Base-by-base conservation (phyloP, 1,140 invertebrate species). In the Drosophila arizonae region DNA sequence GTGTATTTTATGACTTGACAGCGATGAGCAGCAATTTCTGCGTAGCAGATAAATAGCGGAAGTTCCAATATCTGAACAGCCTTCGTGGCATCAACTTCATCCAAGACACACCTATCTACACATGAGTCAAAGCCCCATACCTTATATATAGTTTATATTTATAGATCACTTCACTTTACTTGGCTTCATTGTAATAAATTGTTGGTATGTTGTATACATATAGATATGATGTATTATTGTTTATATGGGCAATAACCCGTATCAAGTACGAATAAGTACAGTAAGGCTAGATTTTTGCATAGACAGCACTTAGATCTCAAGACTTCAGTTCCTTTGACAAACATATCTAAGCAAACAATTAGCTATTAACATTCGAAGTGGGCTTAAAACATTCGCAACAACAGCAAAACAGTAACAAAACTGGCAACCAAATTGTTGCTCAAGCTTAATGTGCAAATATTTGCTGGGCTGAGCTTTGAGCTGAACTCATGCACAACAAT, bases 281-380 rank as follows among this genome's bases (percentile, higher is more conserved):
- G 66, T 71, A 76, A 70, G 75, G 76, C 73, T 72, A 70, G 57
- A 50, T 50, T 48, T 76, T 82, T 55, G 67, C 76, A 68, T 33
- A 50, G 45, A 43, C 36, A 43, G 30, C 24, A 72, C 68, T 73
- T 58, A 70, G 43, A 36, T 51, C 68, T 55, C 60, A 62, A 76
- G 60, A 58, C 46, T 61, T 72, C 62, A 61, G 41, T 71, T 71
- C 66, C 46, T 66, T 50, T 72, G 33, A 55, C 58, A 75, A 74
- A 86, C 62, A 75, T 76, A 76, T 68, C 71, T 64, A 56, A 54
- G 41, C 72, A 86, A 86, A 86, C 82, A 86, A 87, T 86, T 87
- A 81, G 82, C 79, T 87, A 87, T 87, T 87, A 87, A 86, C 57
- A 84, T 74, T 70, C 80, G n/a, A 72, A 72, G 72, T 62, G 65